These are phyloP conservation scores for Helicoverpa zea DNA, from an alignment of 1,140 invertebrate species.

Conservation along the genomic window DNA sequence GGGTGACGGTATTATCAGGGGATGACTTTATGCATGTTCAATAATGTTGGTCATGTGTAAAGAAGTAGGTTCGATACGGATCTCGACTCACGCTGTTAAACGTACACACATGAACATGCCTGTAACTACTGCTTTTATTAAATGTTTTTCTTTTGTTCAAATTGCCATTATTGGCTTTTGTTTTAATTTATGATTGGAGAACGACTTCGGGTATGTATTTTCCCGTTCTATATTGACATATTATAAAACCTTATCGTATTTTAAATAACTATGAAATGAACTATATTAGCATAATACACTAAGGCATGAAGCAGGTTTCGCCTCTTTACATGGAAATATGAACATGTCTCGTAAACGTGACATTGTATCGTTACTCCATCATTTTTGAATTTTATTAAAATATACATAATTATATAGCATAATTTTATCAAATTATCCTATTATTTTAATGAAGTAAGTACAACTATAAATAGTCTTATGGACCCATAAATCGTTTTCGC, in stretches of 20 bases:
- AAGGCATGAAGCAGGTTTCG: constrained; percentile 9
- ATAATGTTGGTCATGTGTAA: constrained; percentile 58
- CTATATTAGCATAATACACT: constrained; percentile 18
- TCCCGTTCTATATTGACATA: not conserved
- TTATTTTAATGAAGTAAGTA: constrained; percentile 27
- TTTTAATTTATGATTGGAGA: constrained; percentile 39
- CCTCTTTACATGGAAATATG: constrained; percentile 7
- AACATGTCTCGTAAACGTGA: constrained; percentile 8
- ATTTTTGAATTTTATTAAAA: constrained; percentile 20
- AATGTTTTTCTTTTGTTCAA: constrained; percentile 51
- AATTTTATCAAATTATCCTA: constrained; percentile 15
- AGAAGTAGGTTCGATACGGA: constrained; percentile 72
- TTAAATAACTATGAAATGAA: constrained; percentile 26
- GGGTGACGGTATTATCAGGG: constrained; percentile 23
- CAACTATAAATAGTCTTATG: constrained; percentile 6
- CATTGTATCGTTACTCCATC: constrained; percentile 16
- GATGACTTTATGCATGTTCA: not conserved
- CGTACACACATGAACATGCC: constrained; percentile 69
- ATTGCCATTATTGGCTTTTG: constrained; percentile 44
- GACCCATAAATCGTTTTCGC: not conserved
- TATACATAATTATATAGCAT: not conserved
- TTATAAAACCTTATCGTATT: constrained; percentile 4
- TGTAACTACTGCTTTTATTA: constrained; percentile 71
- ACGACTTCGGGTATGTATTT: constrained; percentile 11
- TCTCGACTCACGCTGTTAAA: constrained; percentile 67